Evolutionary conservation across 2,113 vertebrate genomes (phyloP).

Genomic region (Hemibates koningsi): DNA sequence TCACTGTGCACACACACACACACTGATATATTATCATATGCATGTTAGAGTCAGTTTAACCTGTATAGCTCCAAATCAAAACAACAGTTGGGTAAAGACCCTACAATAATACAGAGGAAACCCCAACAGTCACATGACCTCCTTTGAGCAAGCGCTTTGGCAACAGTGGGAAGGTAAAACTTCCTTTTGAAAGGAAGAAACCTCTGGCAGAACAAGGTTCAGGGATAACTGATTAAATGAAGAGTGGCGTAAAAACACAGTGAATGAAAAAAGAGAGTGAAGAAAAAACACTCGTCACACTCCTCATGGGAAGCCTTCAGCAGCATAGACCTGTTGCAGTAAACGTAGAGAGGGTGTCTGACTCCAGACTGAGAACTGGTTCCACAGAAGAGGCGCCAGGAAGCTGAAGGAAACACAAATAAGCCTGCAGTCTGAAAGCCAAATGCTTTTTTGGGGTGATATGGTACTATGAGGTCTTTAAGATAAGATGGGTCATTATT

Average conservation of each 20-base stretch:
- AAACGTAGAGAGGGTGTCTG: background rate
- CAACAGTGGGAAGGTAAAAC: background rate
- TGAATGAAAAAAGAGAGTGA: background rate
- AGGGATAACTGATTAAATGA: background rate
- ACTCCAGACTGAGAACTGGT: background rate
- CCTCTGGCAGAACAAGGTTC: background rate
- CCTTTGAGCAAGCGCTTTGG: background rate
- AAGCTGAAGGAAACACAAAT: background rate
- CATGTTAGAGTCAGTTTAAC: background rate
- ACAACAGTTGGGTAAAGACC: background rate
- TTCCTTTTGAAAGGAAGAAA: background rate
- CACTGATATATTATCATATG: background rate
- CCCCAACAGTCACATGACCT: background rate
- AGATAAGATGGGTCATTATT: background rate
- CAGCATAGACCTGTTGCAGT: background rate
- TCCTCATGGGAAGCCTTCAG: background rate
- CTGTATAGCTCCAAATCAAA: background rate
- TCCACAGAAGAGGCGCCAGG: background rate
- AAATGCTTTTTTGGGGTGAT: background rate
- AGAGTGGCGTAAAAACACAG: background rate
- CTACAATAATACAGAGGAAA: background rate
- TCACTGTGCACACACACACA: background rate
- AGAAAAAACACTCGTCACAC: background rate
- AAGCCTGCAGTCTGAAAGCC: background rate
- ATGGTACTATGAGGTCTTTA: background rate